Evolutionary conservation across 2,113 vertebrate species (phyloP), one percentile per base, ranked within the genome.

Genomic region (Pyrgilauda ruficollis): DNA sequence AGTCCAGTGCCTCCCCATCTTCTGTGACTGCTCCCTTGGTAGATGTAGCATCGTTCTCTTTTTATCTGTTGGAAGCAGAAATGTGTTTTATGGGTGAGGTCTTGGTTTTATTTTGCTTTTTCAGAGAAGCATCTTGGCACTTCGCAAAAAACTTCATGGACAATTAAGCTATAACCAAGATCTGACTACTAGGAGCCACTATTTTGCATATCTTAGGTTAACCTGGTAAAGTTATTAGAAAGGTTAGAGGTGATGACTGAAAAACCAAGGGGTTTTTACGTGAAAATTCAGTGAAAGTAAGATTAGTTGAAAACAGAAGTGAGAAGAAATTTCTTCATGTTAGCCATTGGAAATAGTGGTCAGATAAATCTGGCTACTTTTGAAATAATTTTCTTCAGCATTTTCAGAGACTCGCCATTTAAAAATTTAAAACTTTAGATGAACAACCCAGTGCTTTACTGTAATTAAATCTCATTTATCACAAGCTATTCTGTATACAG

Each of bases 51-150:
- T 72, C 44, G 0, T 72, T 83, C 69, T 49, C 20, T 74, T 67
- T 62, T 37, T 88, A 15, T 68, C 79, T 83, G 0, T n/a, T 77
- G 49, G 50, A 43, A 77, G 20, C 13, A 69, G 66, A 44, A 93
- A 20, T 31, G 37, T 2, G 0, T 87, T 93, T 82, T 33, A 28
- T 13, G 21, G 61, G 47, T 7, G 13, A 26, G 30, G 50, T 82
- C 23, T 55, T 11, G 17, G 27, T 33, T 82, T 84, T 61, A 3
- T 61, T 89, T 78, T 64, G 24, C 27, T 87, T 91, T 72, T 68
- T 0, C 37, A 0, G 11, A 33, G n/a, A 33, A 27, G 33, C 3
- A 3, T 80, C 37, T 73, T 68, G 84, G 33, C 13, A 3, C 21
- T n/a, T 68, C 1, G 6, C 44, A 33, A 53, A 91, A 94, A 17